phyloP scores from a whole-genome alignment of 1,140 invertebrate species.

The Triops longicaudatus region DNA sequence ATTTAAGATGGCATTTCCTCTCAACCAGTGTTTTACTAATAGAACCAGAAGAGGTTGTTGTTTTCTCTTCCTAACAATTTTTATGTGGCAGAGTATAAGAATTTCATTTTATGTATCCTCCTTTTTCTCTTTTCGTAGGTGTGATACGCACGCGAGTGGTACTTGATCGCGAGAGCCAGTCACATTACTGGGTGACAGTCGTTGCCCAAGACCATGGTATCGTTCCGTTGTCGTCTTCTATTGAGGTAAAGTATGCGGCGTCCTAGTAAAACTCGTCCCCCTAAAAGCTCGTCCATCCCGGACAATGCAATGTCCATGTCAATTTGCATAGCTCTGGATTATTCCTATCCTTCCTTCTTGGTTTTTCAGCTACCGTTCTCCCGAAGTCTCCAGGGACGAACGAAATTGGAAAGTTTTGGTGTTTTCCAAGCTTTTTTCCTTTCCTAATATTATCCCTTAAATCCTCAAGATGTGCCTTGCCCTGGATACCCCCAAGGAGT shows the following conservation, averaged over 20 bases:
- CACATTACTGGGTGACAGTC: constrained; percentile 87
- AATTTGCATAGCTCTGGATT: background rate
- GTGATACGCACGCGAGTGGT: constrained; percentile 69
- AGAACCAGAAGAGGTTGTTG: no score
- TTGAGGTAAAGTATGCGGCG: constrained; percentile 53
- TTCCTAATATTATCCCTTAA: background rate
- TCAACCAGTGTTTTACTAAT: no score
- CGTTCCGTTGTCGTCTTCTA: constrained; percentile 68
- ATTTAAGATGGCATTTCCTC: no score
- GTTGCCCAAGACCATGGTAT: constrained; percentile 83
- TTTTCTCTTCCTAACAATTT: no score
- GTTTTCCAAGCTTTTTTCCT: background rate
- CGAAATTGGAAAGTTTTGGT: background rate
- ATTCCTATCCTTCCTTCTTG: background rate
- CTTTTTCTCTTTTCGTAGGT: constrained; percentile 49
- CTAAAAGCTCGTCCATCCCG: background rate
- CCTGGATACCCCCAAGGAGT: no score
- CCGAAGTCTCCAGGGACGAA: background rate
- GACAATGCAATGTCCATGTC: background rate
- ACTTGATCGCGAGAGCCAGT: constrained; percentile 77
- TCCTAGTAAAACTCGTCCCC: background rate
- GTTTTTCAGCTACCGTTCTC: background rate
- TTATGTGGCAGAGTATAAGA: background rate
- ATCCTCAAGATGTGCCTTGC: background rate
- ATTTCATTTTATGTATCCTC: constrained; percentile 2